A percentile compares a stretch with the other conserved stretches of the same genome.
Evolutionary conservation across 2,797 vertebrate species (phyloP).

Genomic region (Microctenopoma stevenorrisi): DNA sequence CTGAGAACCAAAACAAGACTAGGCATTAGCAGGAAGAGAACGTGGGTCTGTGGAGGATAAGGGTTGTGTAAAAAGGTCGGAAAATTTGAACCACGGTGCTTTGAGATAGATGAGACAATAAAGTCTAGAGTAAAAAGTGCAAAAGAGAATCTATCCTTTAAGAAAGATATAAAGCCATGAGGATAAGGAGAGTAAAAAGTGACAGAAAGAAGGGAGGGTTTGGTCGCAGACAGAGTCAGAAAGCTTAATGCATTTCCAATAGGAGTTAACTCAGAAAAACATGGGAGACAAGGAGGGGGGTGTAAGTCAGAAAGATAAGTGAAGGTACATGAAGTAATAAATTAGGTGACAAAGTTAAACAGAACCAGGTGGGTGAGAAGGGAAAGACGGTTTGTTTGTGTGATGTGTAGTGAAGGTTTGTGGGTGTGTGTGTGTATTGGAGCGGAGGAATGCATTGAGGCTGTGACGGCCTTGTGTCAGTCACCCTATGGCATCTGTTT

Average conservation of each 20-base stretch:
- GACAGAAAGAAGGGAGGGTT: constrained; percentile 11
- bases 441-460: neutral
- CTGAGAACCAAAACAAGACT: constrained; percentile 44
- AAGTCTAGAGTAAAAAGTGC: constrained; percentile 17
- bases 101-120: constrained; percentile 29
- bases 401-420: neutral
- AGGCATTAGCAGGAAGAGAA: constrained; percentile 15
- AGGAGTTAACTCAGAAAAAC: constrained; percentile 37
- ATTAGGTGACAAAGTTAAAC: constrained; percentile 9
- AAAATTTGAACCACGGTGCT: constrained; percentile 25
- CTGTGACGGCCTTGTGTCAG: constrained; percentile 70
- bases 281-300: constrained; percentile 27
- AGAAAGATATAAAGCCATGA: constrained; percentile 25
- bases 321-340: constrained; percentile 24
- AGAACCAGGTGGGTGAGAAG: constrained; percentile 25
- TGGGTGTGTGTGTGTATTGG: constrained; percentile 11
- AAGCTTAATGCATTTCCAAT: constrained; percentile 61
- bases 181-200: constrained; percentile 30
- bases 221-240: constrained; percentile 39
- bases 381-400: constrained; percentile 8
- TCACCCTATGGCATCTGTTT: constrained; percentile 76
- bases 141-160: constrained; percentile 23
- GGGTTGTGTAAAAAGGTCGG: constrained; percentile 12
- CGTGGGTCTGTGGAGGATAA: constrained; percentile 30
- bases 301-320: constrained; percentile 52